Evolutionary conservation across 2,888 invertebrate species (phyloP), one percentile per base, ranked within the genome.

Genomic region (Rhamphomyia laevipes): DNA sequence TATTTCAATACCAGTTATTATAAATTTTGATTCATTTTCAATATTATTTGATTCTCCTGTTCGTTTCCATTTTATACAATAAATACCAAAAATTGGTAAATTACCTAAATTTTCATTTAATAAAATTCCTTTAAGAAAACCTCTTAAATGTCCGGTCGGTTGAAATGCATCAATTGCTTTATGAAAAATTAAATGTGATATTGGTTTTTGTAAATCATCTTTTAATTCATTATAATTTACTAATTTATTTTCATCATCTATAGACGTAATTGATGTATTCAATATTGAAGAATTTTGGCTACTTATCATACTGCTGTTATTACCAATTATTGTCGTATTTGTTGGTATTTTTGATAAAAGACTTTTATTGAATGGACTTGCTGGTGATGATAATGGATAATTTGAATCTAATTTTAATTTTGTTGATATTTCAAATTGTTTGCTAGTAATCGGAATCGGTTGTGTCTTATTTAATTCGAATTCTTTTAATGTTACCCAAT

Each of bases 1-100:
- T 21, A 71, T 64, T 4, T 67, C 65, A 43, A 68, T 50, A 4
- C 70, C 68, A 43, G 57, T 60, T 30, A 71, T 62, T 12, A 67
- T 49, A 56, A 71, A 70, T 56, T 69, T 71, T 12, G 71, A 66
- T 55, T 71, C 70, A 50, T 70, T 68, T 51, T 69, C 68, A 27
- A 27, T 27, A 27, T n/a, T n/a, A 18, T 66, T 64, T 47, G 62
- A 63, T n/a, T 51, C 51, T 12, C 65, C 66, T 4, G 53, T 53
- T 1, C 70, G 63, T 4, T 67, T 62, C 70, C 70, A 71, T 48
- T 65, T 67, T 46, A 71, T 62, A 46, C 70, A 70, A 53, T 67
- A 71, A 3, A 71, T 57, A 31, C 70, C 70, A 51, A 69, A 70
- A 23, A 59, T 53, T 30, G 57, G 58, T 43, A 43, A 18, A 23